Conservation (phyloP, 2,113 vertebrate species). For the Erythrolamprus reginae region DNA sequence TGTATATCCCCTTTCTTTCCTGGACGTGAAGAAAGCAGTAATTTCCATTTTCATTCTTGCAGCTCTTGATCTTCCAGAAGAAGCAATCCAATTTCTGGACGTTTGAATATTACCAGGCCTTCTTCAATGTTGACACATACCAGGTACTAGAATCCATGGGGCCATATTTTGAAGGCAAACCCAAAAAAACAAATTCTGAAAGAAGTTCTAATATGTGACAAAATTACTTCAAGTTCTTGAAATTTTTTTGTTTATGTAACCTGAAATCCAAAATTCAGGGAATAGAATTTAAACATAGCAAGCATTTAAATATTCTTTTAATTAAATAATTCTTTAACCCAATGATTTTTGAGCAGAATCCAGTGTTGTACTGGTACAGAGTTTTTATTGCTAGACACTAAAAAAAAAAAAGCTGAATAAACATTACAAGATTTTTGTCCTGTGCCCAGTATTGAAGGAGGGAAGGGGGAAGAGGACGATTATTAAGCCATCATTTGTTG, state of each 20-base stretch:
- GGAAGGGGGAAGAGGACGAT: not conserved
- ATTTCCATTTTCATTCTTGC: constrained; percentile 12
- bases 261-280: not conserved
- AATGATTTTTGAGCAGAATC: not conserved
- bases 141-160: constrained; percentile 66
- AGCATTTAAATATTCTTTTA: not conserved
- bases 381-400: not conserved
- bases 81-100: constrained; percentile 78
- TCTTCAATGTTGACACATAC: constrained; percentile 82
- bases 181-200: not conserved
- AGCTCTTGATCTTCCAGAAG: constrained; percentile 77
- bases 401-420: not conserved
- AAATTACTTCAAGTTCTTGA: not conserved
- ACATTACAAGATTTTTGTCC: not conserved
- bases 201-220: not conserved
- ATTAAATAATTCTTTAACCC: not conserved
- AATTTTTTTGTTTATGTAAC: not conserved
- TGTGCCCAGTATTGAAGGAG: not conserved
- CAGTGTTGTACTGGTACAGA: not conserved
- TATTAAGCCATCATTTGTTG: not conserved
- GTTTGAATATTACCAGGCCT: constrained; percentile 83
- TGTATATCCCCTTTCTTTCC: not conserved
- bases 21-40: not conserved
- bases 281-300: not conserved
- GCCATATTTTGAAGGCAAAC: not conserved